phyloP scores from a whole-genome alignment of 2,888 invertebrate species.

The Gastracanthus pulcherrimus region DNA sequence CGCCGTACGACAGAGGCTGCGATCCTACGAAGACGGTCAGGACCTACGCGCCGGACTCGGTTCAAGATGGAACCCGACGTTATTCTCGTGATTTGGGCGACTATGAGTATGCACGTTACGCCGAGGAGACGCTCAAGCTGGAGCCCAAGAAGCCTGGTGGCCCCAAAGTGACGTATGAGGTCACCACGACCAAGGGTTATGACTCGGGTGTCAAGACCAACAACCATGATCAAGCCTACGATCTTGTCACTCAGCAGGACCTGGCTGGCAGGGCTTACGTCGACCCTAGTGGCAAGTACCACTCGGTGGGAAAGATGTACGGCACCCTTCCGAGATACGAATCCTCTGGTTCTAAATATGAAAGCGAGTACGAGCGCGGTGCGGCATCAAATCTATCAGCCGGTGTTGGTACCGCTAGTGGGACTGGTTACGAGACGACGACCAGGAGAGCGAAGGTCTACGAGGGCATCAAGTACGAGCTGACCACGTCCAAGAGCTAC shows the following conservation, averaged over 20 bases:
- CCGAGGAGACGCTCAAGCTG: constrained; percentile 73
- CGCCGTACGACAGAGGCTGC: constrained; percentile 73
- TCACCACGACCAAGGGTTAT: constrained; percentile 70
- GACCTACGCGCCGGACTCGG: constrained; percentile 61
- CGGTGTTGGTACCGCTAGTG: not conserved
- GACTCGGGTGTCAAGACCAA: constrained; percentile 75
- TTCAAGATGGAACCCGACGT: constrained; percentile 67
- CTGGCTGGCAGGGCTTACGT: constrained; percentile 59
- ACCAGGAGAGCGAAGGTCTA: constrained; percentile 56
- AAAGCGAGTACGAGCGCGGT: constrained; percentile 65
- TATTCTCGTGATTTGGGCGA: constrained; percentile 74
- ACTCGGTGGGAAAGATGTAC: constrained; percentile 71
- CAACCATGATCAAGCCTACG: constrained; percentile 73
- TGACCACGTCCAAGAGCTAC: constrained; percentile 74
- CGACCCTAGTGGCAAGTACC: constrained; percentile 69
- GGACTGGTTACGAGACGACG: constrained; percentile 62
- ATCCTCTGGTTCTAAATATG: constrained; percentile 63
- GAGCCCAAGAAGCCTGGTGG: constrained; percentile 72
- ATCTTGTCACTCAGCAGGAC: constrained; percentile 69
- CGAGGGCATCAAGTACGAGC: constrained; percentile 70
- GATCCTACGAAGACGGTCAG: constrained; percentile 68
- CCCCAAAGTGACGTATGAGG: constrained; percentile 69
- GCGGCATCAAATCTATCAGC: constrained; percentile 34
- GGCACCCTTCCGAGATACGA: constrained; percentile 74
- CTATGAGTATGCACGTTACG: constrained; percentile 73